Conservation (phyloP, 2,888 invertebrate species). For the Pammene fasciana region DNA sequence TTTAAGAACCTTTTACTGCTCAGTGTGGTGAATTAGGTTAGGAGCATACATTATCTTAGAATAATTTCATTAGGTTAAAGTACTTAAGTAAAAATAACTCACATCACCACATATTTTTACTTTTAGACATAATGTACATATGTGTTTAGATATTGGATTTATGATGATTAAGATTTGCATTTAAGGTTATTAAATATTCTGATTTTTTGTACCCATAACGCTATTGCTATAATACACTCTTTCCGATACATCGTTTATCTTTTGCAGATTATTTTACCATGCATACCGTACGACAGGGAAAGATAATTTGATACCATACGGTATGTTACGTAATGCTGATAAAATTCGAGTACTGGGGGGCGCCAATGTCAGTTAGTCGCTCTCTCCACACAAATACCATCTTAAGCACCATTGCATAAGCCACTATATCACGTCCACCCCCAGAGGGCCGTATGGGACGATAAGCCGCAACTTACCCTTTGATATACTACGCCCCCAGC, state of each 20-base stretch:
- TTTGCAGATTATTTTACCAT: too few relatives aligned
- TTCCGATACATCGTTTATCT: too few relatives aligned
- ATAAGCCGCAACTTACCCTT: constrained; percentile 48
- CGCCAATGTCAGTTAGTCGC: neutral
- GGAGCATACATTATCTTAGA: neutral
- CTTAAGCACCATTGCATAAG: constrained; percentile 13
- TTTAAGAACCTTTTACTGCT: constrained; percentile 4
- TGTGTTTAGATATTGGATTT: neutral
- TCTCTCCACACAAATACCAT: neutral
- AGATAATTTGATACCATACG: too few relatives aligned
- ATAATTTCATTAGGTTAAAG: neutral
- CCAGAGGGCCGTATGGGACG: constrained; percentile 40
- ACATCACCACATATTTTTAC: neutral
- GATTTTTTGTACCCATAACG: too few relatives aligned
- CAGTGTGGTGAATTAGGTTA: constrained; percentile 6
- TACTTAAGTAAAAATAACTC: neutral
- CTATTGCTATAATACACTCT: too few relatives aligned
- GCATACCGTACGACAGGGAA: too few relatives aligned
- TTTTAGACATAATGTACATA: neutral
- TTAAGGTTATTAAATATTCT: too few relatives aligned
- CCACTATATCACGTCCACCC: constrained; percentile 29
- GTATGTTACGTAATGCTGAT: too few relatives aligned
- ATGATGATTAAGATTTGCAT: too few relatives aligned
- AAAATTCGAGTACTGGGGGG: too few relatives aligned
- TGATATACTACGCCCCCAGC: constrained; percentile 51